Conservation (phyloP, 2,888 invertebrate species). For the Plebejus argus region DNA sequence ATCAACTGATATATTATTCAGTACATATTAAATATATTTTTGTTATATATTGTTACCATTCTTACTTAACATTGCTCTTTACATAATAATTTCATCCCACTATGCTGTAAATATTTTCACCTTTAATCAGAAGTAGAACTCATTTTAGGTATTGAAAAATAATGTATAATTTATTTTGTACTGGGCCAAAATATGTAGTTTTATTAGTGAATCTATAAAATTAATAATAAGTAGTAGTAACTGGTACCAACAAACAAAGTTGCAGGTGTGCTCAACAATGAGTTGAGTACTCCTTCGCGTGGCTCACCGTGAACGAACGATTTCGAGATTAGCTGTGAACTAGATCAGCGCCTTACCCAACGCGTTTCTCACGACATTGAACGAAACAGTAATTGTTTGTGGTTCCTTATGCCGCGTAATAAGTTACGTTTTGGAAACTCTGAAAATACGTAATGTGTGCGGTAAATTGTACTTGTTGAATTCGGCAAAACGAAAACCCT, state of each 20-base stretch:
- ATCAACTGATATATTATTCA: not conserved
- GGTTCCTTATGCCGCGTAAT: conserved; percentile 41
- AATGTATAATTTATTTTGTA: too few relatives aligned
- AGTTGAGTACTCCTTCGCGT: conserved; percentile 49
- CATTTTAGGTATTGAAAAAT: too few relatives aligned
- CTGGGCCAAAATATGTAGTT: too few relatives aligned
- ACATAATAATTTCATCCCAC: too few relatives aligned
- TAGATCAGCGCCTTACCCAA: conserved; percentile 70
- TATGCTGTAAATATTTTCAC: too few relatives aligned
- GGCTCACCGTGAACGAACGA: conserved; percentile 60
- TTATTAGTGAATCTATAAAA: not conserved
- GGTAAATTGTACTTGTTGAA: not conserved
- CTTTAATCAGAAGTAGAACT: too few relatives aligned
- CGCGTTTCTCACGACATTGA: conserved; percentile 76
- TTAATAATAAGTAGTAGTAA: not conserved
- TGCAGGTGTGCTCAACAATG: conserved; percentile 44
- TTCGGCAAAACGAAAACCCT: not conserved
- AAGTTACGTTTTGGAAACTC: conserved; percentile 30
- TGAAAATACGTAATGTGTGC: not conserved
- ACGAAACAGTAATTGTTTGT: conserved; percentile 70
- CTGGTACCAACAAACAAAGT: conserved; percentile 4
- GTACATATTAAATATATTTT: not conserved
- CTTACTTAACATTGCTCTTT: too few relatives aligned
- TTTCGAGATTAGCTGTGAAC: conserved; percentile 72
- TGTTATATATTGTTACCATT: not conserved